Evolutionary conservation across 2,888 invertebrate genomes (phyloP).

Genomic region (Chrysomela aeneicollis): DNA sequence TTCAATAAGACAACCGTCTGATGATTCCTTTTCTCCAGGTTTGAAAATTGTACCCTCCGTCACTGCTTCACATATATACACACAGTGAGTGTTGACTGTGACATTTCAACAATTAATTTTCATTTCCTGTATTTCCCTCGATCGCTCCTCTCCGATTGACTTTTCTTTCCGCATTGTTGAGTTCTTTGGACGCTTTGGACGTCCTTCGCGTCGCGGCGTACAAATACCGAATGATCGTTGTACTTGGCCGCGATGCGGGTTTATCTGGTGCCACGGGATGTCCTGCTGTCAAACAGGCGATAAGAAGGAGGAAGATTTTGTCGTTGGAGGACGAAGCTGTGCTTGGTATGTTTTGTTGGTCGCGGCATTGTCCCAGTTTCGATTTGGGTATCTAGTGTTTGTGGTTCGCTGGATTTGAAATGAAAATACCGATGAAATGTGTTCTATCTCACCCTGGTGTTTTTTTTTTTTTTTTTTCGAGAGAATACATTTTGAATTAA

Average conservation of each 20-base stretch:
- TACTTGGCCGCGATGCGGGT: conserved; percentile 30
- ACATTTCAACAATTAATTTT: conserved; percentile 36
- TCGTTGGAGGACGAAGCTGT: no score
- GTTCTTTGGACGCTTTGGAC: conserved; percentile 4
- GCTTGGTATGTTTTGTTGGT: not conserved
- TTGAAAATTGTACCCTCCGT: not conserved
- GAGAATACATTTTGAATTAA: no score
- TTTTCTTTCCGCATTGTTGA: conserved; percentile 17
- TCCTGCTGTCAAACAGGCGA: conserved; percentile 50
- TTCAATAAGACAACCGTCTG: no score
- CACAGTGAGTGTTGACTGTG: conserved; percentile 16
- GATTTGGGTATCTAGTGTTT: no score
- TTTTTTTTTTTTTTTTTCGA: no score
- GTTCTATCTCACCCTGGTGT: no score
- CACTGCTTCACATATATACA: conserved; percentile 2
- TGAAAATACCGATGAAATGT: no score
- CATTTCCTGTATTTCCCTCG: conserved; percentile 31
- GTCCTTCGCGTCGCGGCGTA: conserved; percentile 12
- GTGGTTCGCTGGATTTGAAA: no score
- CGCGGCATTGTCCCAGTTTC: no score
- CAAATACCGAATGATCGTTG: conserved; percentile 30
- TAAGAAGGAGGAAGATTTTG: conserved; percentile 7
- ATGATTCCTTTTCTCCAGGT: no score
- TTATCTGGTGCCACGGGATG: conserved; percentile 48
- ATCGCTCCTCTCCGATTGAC: conserved; percentile 21